Evolutionary conservation across 2,888 invertebrate species (phyloP).

Genomic region (Hanleya hanleyi): DNA sequence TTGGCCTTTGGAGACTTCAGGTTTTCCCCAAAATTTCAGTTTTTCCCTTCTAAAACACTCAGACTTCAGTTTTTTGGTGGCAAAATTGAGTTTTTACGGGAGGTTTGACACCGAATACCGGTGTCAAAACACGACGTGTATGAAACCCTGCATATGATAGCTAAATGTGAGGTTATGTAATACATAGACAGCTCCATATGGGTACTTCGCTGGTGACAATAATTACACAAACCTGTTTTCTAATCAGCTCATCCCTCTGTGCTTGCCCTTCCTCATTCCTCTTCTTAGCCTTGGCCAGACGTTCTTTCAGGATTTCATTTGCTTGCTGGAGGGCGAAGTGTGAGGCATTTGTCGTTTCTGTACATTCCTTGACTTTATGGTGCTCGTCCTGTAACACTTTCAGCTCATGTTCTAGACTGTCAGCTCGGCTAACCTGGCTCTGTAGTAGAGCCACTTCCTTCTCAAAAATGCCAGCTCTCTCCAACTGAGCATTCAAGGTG

Average conservation of each 20-base stretch:
- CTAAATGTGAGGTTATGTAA: too few species aligned
- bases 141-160: too few species aligned
- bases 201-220: neutral
- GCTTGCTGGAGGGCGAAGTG: slow-evolving; percentile 31
- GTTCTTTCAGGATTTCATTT: slow-evolving; percentile 44
- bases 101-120: too few species aligned
- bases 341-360: slow-evolving; percentile 28
- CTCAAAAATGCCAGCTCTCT: too few species aligned
- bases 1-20: too few species aligned
- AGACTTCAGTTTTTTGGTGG: too few species aligned
- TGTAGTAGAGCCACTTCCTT: neutral
- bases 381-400: slow-evolving; percentile 44
- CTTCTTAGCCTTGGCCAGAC: slow-evolving; percentile 40
- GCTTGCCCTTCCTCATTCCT: slow-evolving; percentile 33
- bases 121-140: too few species aligned
- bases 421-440: neutral
- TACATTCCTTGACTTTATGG: slow-evolving; percentile 27
- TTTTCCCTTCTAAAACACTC: too few species aligned
- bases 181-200: neutral
- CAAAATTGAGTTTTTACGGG: too few species aligned
- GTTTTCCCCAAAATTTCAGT: too few species aligned
- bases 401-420: neutral
- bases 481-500: too few species aligned
- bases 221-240: slow-evolving; percentile 36
- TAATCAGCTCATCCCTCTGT: slow-evolving; percentile 32